phyloP scores from a whole-genome alignment of 2,113 vertebrate genomes.

The Varanus salvator region DNA sequence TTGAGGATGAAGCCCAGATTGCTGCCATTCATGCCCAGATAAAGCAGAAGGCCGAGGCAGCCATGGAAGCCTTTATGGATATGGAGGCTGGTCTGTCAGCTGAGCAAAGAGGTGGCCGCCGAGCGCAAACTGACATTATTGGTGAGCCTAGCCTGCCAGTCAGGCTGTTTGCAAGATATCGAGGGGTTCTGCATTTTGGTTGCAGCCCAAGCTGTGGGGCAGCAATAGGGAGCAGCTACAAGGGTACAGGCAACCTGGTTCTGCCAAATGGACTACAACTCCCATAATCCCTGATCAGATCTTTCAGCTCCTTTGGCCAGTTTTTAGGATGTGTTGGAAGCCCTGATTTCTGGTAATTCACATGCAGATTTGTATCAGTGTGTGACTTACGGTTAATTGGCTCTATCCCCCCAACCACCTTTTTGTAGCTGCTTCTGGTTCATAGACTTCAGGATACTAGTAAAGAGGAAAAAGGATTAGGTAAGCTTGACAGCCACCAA shows the following conservation, averaged over 20 bases:
- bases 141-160: slow-evolving; percentile 61
- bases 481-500: too few species aligned
- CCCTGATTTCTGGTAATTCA: too few species aligned
- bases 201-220: neutral
- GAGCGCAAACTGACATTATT: slow-evolving; percentile 71
- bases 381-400: too few species aligned
- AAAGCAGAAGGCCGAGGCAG: slow-evolving; percentile 67
- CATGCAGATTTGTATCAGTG: too few species aligned
- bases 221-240: neutral
- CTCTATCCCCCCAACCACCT: too few species aligned
- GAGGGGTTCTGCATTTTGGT: neutral
- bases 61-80: slow-evolving; percentile 70
- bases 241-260: neutral
- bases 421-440: too few species aligned
- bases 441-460: too few species aligned
- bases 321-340: too few species aligned
- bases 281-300: too few species aligned
- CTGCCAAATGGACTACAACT: too few species aligned
- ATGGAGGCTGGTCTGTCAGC: slow-evolving; percentile 69
- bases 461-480: too few species aligned
- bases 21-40: slow-evolving; percentile 59
- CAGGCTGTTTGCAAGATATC: neutral
- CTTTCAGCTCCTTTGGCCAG: too few species aligned
- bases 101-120: slow-evolving; percentile 71
- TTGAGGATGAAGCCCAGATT: slow-evolving; percentile 60